A percentile compares a stretch with the other conserved stretches of the same genome.
Evolutionary conservation across 2,888 invertebrate species (phyloP).

Genomic region (Ennomos fuscantarius): DNA sequence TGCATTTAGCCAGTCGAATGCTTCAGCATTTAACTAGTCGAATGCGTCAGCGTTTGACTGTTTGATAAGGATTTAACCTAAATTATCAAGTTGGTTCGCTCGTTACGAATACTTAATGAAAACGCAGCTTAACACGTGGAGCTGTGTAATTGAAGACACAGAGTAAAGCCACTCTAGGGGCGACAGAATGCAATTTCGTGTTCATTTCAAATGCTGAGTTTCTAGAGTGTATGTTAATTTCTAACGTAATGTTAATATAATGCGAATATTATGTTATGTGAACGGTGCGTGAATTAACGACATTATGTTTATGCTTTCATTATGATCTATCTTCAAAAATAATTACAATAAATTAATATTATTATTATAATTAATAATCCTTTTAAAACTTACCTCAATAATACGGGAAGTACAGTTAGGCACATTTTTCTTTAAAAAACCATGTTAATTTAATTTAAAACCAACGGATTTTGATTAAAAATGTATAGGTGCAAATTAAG

Average conservation of each 20-base stretch:
- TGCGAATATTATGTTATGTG: slow-evolving; percentile 38
- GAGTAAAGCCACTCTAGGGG: slow-evolving; percentile 38
- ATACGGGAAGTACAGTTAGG: too few relatives aligned
- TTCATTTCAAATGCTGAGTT: slow-evolving; percentile 36
- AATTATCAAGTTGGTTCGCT: background rate
- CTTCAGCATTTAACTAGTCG: too few relatives aligned
- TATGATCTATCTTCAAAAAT: background rate
- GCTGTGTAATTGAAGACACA: slow-evolving; percentile 39
- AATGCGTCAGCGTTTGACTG: too few relatives aligned
- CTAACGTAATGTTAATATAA: slow-evolving; percentile 31
- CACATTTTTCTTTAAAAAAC: too few relatives aligned
- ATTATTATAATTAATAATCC: too few relatives aligned
- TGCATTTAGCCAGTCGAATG: too few relatives aligned
- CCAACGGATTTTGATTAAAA: too few relatives aligned
- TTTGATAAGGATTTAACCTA: too few relatives aligned
- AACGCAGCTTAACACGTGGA: slow-evolving; percentile 28
- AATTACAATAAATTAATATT: too few relatives aligned
- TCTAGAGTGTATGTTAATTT: slow-evolving; percentile 33
- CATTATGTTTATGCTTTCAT: slow-evolving; percentile 24
- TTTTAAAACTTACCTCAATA: too few relatives aligned
- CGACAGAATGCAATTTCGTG: slow-evolving; percentile 34
- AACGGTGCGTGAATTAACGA: slow-evolving; percentile 29
- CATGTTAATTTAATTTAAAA: too few relatives aligned
- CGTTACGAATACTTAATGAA: slow-evolving; percentile 1
- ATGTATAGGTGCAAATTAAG: too few relatives aligned